Evolutionary conservation across 2,797 vertebrate species (phyloP).

Genomic region (Sternotherus odoratus): DNA sequence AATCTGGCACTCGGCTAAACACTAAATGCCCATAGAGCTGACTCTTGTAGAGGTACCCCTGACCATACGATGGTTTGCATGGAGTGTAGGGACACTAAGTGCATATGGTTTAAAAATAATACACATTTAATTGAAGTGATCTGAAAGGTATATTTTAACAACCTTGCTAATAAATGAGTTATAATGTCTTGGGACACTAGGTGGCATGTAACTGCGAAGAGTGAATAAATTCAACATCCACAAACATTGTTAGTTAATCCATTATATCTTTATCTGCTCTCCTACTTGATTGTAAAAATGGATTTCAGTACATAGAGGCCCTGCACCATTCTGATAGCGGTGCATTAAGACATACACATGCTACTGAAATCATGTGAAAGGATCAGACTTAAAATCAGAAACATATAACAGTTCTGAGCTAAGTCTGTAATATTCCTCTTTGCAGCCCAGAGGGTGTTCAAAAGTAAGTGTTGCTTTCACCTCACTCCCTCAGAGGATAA

Average conservation of each 20-base stretch:
- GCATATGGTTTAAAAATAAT: not conserved
- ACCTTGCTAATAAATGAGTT: not conserved
- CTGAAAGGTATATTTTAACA: not conserved
- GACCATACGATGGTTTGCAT: not conserved
- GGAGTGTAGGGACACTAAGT: not conserved
- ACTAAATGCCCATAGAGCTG: not conserved
- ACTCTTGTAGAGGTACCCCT: not conserved
- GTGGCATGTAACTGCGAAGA: not conserved
- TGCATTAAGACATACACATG: not conserved
- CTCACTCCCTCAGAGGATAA: slow-evolving; percentile 7
- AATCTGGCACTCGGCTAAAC: not conserved
- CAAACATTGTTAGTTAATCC: not conserved
- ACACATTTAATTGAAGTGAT: not conserved
- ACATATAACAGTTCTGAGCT: slow-evolving; percentile 15
- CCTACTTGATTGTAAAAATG: not conserved
- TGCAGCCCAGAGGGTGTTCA: slow-evolving; percentile 53
- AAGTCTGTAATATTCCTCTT: slow-evolving; percentile 51
- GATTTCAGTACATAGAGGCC: slow-evolving; percentile 13
- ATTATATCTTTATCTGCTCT: not conserved
- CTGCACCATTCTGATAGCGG: slow-evolving; percentile 43
- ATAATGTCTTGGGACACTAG: not conserved
- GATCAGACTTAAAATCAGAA: slow-evolving; percentile 20
- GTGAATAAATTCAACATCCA: not conserved
- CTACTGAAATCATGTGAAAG: slow-evolving; percentile 42
- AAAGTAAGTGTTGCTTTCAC: slow-evolving; percentile 66